Percentiles rank a stretch among this genome's conserved stretches.
Conservation (phyloP, 2,113 vertebrate genomes). For the Caloenas nicobarica region DNA sequence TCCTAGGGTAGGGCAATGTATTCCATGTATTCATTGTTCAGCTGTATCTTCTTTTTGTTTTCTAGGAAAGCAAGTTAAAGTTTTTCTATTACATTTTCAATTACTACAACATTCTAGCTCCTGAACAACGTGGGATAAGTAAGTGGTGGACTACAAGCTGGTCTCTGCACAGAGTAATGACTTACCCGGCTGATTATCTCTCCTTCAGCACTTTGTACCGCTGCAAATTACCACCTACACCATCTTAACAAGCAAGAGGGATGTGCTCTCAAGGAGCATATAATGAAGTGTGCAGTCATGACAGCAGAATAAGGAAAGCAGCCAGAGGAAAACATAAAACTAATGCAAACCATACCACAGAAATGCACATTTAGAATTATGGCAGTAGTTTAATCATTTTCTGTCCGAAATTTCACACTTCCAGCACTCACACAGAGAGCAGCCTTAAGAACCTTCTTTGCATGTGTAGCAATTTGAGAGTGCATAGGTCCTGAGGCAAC, state of each 20-base stretch:
- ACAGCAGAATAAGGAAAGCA: constrained; percentile 1
- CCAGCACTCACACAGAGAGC: neutral
- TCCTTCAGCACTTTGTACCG: constrained; percentile 11
- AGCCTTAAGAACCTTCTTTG: neutral
- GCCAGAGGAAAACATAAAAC: neutral
- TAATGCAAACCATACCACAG: neutral
- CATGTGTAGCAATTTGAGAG: neutral
- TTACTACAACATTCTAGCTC: neutral
- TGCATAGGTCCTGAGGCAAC: neutral
- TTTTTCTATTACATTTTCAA: neutral
- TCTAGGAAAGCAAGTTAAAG: neutral
- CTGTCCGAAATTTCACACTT: neutral
- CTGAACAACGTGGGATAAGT: neutral
- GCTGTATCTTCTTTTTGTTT: neutral
- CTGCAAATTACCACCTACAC: constrained; percentile 31
- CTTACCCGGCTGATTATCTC: constrained; percentile 36
- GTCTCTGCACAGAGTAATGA: neutral
- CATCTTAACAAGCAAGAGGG: constrained; percentile 32
- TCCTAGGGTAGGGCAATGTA: neutral
- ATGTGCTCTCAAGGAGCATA: neutral
- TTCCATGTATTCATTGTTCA: neutral
- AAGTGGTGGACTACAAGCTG: neutral
- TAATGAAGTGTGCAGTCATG: constrained; percentile 28
- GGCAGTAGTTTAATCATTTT: neutral
- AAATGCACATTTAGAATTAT: neutral